Conservation (phyloP, 2,113 vertebrate genomes). For the Pampusana beccarii region DNA sequence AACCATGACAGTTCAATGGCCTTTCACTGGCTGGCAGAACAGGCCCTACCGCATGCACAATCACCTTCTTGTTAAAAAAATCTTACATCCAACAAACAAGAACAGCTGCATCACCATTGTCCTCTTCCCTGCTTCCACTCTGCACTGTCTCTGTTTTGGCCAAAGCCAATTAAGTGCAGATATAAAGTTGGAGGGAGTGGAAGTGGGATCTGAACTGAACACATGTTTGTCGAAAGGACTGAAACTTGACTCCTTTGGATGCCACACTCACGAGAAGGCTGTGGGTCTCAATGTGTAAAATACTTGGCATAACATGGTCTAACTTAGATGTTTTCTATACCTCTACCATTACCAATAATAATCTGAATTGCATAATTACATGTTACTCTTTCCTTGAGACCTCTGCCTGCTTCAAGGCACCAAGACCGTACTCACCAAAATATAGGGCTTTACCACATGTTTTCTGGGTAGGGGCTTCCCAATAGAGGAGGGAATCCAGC, state of each 20-base stretch:
- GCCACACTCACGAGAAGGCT: neutral
- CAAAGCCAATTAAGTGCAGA: neutral
- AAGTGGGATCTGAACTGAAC: neutral
- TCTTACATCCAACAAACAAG: neutral
- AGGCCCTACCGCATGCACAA: neutral
- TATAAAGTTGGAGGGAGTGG: neutral
- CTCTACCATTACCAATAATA: neutral
- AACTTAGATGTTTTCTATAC: neutral
- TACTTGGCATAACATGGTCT: fast-evolving
- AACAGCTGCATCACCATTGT: neutral
- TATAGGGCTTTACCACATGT: neutral
- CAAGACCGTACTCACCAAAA: neutral
- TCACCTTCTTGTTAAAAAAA: neutral
- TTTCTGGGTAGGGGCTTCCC: neutral
- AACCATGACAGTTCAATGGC: neutral
- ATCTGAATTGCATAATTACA: neutral
- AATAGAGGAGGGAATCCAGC: neutral
- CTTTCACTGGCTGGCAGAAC: neutral
- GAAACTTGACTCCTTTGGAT: neutral
- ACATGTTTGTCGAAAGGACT: neutral
- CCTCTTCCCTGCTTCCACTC: neutral
- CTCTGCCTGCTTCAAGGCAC: neutral
- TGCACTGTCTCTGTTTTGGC: neutral
- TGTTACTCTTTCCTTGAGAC: neutral
- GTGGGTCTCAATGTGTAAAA: neutral